phyloP scores from a whole-genome alignment of 2,797 vertebrate species.

The Diglossa cyanea region DNA sequence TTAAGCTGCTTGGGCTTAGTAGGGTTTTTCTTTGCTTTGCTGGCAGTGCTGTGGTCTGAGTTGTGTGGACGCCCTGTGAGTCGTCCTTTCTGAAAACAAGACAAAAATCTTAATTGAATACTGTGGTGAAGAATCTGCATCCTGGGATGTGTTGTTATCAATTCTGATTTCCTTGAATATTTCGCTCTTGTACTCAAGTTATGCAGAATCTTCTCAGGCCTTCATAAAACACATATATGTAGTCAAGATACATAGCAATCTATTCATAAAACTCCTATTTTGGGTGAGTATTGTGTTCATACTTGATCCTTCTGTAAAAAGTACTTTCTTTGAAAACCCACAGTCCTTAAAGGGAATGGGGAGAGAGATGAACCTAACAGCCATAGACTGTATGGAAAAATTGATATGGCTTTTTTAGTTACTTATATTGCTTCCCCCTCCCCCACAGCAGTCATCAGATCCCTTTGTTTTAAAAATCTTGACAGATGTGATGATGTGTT shows the following conservation, averaged over 20 bases:
- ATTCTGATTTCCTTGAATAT: neutral
- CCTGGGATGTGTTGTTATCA: neutral
- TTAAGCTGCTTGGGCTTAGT: neutral
- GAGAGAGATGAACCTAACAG: neutral
- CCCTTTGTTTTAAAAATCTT: neutral
- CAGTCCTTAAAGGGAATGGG: neutral
- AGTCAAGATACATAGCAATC: neutral
- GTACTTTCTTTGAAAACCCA: neutral
- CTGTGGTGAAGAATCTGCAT: neutral
- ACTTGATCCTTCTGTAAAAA: neutral
- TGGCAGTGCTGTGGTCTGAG: neutral
- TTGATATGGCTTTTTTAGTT: neutral
- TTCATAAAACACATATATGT: neutral
- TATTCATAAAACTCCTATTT: accelerated
- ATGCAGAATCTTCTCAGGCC: neutral
- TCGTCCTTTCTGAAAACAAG: neutral
- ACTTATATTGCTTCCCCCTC: neutral
- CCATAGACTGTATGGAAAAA: neutral
- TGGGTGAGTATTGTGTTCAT: neutral
- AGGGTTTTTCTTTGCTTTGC: neutral
- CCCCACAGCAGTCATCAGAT: neutral
- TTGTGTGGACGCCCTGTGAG: accelerated
- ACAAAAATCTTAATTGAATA: neutral
- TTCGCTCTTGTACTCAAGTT: neutral
- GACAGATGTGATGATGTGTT: neutral